Percentiles rank a stretch among this genome's conserved stretches.
phyloP scores from a whole-genome alignment of 2,888 invertebrate species.

The Drosophila acutilabella region DNA sequence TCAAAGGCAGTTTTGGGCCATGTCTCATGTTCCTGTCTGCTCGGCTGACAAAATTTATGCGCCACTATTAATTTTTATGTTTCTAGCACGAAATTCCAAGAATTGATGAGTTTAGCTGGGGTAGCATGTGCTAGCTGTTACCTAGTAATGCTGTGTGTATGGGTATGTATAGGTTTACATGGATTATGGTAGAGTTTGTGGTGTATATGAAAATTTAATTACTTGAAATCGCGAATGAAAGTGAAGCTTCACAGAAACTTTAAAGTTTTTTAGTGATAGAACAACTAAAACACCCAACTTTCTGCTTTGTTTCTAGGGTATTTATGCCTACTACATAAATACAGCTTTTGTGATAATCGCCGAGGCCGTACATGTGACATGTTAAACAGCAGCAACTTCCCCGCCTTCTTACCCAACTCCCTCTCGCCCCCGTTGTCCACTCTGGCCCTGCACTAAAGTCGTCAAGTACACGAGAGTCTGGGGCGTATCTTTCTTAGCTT shows the following conservation, averaged over 20 bases:
- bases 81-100: slow-evolving; percentile 48
- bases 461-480: slow-evolving; percentile 46
- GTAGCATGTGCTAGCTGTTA: not conserved
- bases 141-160: not conserved
- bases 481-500: slow-evolving; percentile 53
- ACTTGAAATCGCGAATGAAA: no score
- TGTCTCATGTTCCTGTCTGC: slow-evolving; percentile 45
- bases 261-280: not conserved
- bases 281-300: slow-evolving; percentile 4
- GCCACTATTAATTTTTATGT: slow-evolving; percentile 62
- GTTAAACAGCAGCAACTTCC: slow-evolving; percentile 49
- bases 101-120: slow-evolving; percentile 31
- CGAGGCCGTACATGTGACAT: slow-evolving; percentile 63
- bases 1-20: slow-evolving; percentile 51
- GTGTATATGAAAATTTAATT: not conserved
- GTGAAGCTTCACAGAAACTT: no score
- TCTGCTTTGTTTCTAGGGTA: slow-evolving; percentile 11
- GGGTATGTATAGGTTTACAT: not conserved
- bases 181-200: not conserved
- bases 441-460: not conserved
- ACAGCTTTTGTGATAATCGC: slow-evolving; percentile 56
- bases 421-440: not conserved
- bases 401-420: not conserved
- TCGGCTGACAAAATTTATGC: slow-evolving; percentile 57
- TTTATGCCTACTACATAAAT: slow-evolving; percentile 7